Conservation (phyloP, 2,888 invertebrate species). For the Volucella inanis region DNA sequence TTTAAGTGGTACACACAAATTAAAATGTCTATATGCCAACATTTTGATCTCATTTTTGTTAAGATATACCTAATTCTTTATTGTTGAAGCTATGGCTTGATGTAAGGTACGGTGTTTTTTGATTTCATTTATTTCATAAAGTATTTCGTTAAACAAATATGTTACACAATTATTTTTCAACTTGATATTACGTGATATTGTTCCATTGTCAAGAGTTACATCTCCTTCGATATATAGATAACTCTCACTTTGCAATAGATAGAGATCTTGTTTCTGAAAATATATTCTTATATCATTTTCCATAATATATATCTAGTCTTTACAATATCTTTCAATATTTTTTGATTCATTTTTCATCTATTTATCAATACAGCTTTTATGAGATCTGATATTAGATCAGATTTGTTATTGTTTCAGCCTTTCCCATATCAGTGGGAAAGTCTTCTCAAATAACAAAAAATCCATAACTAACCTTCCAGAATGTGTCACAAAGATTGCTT, state of each 20-base stretch:
- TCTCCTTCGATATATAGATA: constrained; percentile 42
- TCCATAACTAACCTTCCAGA: constrained; percentile 78
- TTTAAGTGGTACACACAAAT: constrained; percentile 77
- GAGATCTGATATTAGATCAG: too few species aligned
- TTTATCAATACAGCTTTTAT: too few species aligned
- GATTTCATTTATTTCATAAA: constrained; percentile 43
- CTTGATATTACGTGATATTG: constrained; percentile 40
- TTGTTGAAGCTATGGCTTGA: constrained; percentile 75
- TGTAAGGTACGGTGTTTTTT: constrained; percentile 37
- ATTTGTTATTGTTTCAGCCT: too few species aligned
- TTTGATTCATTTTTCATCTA: too few species aligned
- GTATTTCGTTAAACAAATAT: constrained; percentile 47
- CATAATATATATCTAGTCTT: too few species aligned
- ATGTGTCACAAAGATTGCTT: constrained; percentile 77
- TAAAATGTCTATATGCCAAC: too few species aligned
- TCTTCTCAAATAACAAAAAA: constrained; percentile 78
- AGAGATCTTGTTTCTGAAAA: not conserved
- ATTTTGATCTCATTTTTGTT: too few species aligned
- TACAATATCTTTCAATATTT: too few species aligned
- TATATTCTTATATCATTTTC: too few species aligned
- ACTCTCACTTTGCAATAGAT: constrained; percentile 36
- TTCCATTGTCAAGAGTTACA: constrained; percentile 34
- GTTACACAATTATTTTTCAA: constrained; percentile 39
- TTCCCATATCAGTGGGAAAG: constrained; percentile 57
- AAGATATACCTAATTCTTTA: too few species aligned